Conservation (phyloP, 2,888 invertebrate species). For the Globia sparganii region DNA sequence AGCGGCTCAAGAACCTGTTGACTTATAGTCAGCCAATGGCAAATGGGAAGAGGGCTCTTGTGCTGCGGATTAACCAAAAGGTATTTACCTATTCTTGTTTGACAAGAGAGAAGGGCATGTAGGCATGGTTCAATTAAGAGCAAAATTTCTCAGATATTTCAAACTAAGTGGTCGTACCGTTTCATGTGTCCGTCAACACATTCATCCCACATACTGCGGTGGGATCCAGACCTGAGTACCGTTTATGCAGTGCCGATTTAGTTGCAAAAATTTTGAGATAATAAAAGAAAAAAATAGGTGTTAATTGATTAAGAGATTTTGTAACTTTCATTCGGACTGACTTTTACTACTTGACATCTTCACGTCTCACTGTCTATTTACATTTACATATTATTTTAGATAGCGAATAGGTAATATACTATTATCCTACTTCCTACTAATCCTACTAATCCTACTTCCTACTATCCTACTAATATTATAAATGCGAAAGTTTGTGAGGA, state of each 20-base stretch:
- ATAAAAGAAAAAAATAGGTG: neutral
- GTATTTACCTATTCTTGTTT: conserved; percentile 84
- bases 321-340: conserved; percentile 11
- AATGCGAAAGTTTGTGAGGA: too few relatives aligned
- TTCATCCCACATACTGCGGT: too few relatives aligned
- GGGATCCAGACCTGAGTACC: neutral
- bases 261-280: neutral
- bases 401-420: neutral
- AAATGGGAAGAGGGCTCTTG: conserved; percentile 95
- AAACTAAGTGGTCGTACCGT: neutral
- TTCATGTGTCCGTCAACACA: too few relatives aligned
- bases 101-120: too few relatives aligned
- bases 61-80: conserved; percentile 96
- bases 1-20: conserved; percentile 95
- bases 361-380: neutral
- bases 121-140: too few relatives aligned
- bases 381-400: conserved; percentile 2
- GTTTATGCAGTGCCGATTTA: neutral
- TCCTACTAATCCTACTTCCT: too few relatives aligned
- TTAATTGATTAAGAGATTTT: neutral
- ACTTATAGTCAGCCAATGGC: conserved; percentile 99
- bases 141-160: neutral
- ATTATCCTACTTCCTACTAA: too few relatives aligned
- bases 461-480: too few relatives aligned
- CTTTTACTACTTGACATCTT: conserved; percentile 24